A percentile compares a stretch with the other conserved stretches of the same genome.
Conservation (phyloP, 1,140 invertebrate species). For the Rhynchophorus ferrugineus region DNA sequence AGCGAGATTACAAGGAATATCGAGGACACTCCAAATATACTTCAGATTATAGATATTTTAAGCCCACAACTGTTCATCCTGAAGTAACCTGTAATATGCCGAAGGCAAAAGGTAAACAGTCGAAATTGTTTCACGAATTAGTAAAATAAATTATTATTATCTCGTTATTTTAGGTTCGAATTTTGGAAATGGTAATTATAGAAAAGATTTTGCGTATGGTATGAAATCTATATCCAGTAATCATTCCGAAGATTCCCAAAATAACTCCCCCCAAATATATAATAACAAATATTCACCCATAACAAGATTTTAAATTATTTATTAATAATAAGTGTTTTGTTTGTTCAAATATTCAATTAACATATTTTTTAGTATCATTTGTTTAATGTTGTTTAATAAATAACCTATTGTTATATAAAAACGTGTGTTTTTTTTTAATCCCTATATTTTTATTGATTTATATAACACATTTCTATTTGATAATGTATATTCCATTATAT, state of each 20-base stretch:
- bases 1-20: conserved; percentile 38
- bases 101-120: conserved; percentile 31
- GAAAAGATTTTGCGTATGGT: conserved; percentile 35
- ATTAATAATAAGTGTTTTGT: no score
- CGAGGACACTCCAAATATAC: conserved; percentile 15
- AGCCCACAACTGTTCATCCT: conserved; percentile 35
- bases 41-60: conserved; percentile 10
- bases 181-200: conserved; percentile 29
- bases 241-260: conserved; percentile 32
- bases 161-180: conserved; percentile 23
- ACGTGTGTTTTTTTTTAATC: neutral
- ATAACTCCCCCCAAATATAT: conserved; percentile 28
- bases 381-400: neutral
- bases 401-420: neutral
- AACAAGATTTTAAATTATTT: conserved; percentile 22
- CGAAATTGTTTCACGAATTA: neutral
- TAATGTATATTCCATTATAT: no score
- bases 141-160: neutral
- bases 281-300: conserved; percentile 28
- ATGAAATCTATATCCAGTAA: conserved; percentile 27
- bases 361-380: neutral
- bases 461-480: no score
- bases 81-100: conserved; percentile 39
- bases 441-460: no score
- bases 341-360: neutral